Evolutionary conservation across 2,113 vertebrate genomes (phyloP), one percentile per base, ranked within the genome.

Genomic region (Ptilorrhoa leucosticta): DNA sequence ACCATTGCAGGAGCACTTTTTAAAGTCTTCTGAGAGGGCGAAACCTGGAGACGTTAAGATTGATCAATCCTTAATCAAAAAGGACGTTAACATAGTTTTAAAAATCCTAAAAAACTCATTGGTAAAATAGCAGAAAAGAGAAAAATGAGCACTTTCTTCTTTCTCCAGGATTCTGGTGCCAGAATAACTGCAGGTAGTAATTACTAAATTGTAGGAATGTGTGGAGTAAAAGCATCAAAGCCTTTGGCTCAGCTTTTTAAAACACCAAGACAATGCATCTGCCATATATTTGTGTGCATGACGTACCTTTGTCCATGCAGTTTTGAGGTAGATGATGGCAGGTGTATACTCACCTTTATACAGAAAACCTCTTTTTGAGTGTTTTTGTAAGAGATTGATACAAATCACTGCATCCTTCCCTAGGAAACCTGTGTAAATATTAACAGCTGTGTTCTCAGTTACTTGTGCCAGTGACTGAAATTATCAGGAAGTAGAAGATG

Each of bases 41-140:
- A 8, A 84, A 57, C 8, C 24, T 68, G 63, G 30, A 58, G 47
- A 63, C 7, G 6, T 48, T 56, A 44, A 57, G 15, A 42, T 24
- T 42, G 27, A 61, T 75, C 1, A 3, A 18, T 79, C 13, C 23
- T 86, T 75, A 30, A 51, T 61, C 13, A 17, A 51, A 57, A 54
- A 61, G 23, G 13, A 17, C 31, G 20, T 83, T 7, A 68, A 28
- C 0, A 1, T 18, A 16, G 17, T 47, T 63, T 37, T 37, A 19
- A 45, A 51, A 77, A 27, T 42, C 45, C 33, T 68, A 0, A 28
- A 39, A 54, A 54, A 20, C 30, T 77, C 1, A 1, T 17, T 0
- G 0, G 27, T 61, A 44, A 61, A 87, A 68, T 10, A 76, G 30
- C 40, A 77, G 44, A 45, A 56, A 66, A 69, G 21, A 87, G 23